Percentiles rank a stretch among this genome's conserved stretches.
Evolutionary conservation across 2,888 invertebrate species (phyloP).

Genomic region (Limnephilus marmoratus): DNA sequence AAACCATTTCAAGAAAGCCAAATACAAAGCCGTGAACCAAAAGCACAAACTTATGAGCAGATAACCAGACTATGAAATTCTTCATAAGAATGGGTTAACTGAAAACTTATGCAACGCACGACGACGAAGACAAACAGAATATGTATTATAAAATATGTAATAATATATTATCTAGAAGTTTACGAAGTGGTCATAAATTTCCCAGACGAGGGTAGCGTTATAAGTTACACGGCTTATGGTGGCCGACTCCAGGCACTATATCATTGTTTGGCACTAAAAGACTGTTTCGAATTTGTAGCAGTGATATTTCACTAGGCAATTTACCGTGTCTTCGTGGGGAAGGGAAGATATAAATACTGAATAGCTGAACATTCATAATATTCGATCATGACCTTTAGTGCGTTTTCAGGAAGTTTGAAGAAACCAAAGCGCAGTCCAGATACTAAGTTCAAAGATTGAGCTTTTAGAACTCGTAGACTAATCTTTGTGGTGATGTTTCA

Average conservation of each 20-base stretch:
- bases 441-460: background rate
- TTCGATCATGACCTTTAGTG: background rate
- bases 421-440: background rate
- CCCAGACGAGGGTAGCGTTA: background rate
- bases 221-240: conserved; percentile 2
- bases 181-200: conserved; percentile 2
- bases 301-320: background rate
- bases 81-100: background rate
- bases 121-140: background rate
- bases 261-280: background rate
- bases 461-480: too few relatives aligned
- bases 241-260: background rate
- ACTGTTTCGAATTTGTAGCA: background rate
- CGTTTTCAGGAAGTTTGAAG: background rate
- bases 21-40: background rate
- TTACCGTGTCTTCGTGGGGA: background rate
- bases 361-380: background rate
- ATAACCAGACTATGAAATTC: background rate
- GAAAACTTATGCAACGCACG: background rate
- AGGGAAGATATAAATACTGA: background rate
- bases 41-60: background rate
- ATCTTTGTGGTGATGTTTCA: too few relatives aligned
- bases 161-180: background rate
- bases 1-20: background rate
- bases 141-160: background rate